Evolutionary conservation across 2,113 vertebrate genomes (phyloP).

Genomic region (Odontesthes bonariensis): DNA sequence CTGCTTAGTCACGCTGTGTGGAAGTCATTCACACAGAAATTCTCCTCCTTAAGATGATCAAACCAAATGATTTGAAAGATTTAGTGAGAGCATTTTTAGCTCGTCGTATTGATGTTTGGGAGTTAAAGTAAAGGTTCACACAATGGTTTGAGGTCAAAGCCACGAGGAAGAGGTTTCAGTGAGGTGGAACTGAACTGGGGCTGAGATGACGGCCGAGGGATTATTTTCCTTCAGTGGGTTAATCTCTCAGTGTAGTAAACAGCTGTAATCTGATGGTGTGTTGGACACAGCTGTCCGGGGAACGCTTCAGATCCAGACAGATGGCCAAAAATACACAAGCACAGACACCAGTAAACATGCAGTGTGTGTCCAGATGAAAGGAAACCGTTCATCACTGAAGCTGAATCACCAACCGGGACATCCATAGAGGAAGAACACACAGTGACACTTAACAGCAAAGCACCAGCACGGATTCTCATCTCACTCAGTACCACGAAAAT

Average conservation of each 20-base stretch:
- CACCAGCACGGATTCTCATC: no score
- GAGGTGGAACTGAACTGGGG: constrained; percentile 24
- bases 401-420: no score
- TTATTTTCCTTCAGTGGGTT: constrained; percentile 78
- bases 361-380: no score
- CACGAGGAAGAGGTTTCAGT: background rate
- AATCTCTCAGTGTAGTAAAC: constrained; percentile 78
- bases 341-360: no score
- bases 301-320: constrained; percentile 60
- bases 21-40: background rate
- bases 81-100: background rate
- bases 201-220: constrained; percentile 29
- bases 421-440: no score
- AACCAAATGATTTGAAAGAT: fast-evolving
- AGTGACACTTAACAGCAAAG: no score
- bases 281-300: constrained; percentile 36
- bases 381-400: no score
- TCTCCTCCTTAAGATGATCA: background rate
- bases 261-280: constrained; percentile 69
- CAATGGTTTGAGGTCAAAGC: no score
- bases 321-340: constrained; percentile 49
- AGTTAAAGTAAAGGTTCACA: no score
- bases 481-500: no score
- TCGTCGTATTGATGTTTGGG: no score
- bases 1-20: background rate